Evolutionary conservation across 2,113 vertebrate species (phyloP).

Genomic region (Campylomormyrus numenius): DNA sequence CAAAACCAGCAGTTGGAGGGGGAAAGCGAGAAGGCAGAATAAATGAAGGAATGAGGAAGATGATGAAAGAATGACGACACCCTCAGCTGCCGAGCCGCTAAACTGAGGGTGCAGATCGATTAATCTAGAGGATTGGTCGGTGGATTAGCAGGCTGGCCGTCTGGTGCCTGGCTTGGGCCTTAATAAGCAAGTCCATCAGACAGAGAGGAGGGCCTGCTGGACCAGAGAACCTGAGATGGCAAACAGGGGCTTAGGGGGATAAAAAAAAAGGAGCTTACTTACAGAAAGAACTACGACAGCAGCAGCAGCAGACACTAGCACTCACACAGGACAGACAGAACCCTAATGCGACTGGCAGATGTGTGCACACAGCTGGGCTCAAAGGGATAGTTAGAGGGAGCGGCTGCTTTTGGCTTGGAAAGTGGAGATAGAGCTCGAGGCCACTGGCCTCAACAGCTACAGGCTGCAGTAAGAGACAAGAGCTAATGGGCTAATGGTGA

Average conservation of each 20-base stretch:
- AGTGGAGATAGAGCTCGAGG: not conserved
- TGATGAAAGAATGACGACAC: constrained; percentile 38
- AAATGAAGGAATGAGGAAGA: not conserved
- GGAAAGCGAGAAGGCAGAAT: not conserved
- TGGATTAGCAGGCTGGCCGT: constrained; percentile 19
- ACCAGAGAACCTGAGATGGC: not conserved
- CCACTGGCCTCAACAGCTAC: not conserved
- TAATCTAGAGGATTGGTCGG: constrained; percentile 42
- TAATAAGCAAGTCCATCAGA: not conserved
- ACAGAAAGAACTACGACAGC: not conserved
- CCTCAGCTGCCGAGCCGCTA: constrained; percentile 41
- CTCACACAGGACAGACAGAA: not conserved
- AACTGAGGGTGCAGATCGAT: constrained; percentile 45
- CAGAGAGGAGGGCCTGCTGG: not conserved
- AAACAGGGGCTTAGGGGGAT: not conserved
- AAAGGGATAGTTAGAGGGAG: not conserved
- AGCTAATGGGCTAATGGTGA: not conserved
- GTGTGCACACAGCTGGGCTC: not conserved
- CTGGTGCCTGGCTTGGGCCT: not conserved
- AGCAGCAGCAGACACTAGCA: not conserved
- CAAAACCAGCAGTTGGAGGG: not conserved
- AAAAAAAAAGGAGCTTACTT: not conserved
- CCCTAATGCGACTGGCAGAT: not conserved
- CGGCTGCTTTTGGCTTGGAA: not conserved
- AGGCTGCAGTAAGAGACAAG: not conserved